Base-by-base conservation (phyloP, 2,888 invertebrate genomes). In the Limnephilus rhombicus region DNA sequence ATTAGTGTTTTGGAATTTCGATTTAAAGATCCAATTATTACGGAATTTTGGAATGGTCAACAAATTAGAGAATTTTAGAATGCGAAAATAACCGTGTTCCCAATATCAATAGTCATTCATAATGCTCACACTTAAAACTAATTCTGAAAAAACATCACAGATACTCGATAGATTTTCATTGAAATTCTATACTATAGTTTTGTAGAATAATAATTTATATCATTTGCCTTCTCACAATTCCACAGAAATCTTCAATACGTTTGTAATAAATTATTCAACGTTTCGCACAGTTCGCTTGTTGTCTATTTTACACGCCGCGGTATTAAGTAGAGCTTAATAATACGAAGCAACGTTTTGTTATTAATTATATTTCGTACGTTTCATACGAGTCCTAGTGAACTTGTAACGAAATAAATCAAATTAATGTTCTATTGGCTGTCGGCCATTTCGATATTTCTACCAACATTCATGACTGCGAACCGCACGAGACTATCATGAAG, bases 351-450 rank as follows among this genome's bases (percentile, higher is more conserved):
- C 68, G 24, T 68, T 68, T 68, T 68, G 86, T n/a, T 68, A 68
- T 88, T 68, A 88, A 49, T 31, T 49, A 68, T 88, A 88, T 34
- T 88, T 31, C 13, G 15, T 80, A 82, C 29, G 31, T 53, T 49
- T 34, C 29, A 90, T 15, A 90, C 49, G 83, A 81, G 89, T 92
- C 68, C 85, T 29, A 86, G 88, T 85, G 85, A 92, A 93, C 93
- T 93, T 91, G 88, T 91, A 91, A 90, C 83, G 89, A 80, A 91
- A 92, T 93, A 93, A 92, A 93, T 93, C 93, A 93, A 92, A 90
- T 93, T 92, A 93, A 93, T 93, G 93, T 92, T 90, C 91, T 89
- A 92, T 93, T 91, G 93, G 92, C 88, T 92, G 92, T 92, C 92
- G 93, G 49, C 92, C 91, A 90, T 91, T 92, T 89, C 80, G 31